Evolutionary conservation across 2,888 invertebrate species (phyloP).

Genomic region (Podotricha telesiphe): DNA sequence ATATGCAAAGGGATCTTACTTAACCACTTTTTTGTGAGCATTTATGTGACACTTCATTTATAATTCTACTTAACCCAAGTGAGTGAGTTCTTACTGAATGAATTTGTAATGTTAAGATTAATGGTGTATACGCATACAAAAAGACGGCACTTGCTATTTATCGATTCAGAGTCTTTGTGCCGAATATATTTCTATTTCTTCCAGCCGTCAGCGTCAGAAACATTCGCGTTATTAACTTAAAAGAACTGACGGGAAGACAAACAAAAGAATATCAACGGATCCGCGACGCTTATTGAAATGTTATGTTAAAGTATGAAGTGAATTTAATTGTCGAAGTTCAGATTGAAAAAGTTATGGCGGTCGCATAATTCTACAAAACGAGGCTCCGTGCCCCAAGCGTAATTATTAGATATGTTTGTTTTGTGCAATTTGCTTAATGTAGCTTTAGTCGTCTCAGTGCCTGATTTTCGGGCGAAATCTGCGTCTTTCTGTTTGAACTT

Average conservation of each 20-base stretch:
- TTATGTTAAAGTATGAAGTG: constrained; percentile 71
- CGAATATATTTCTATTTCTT: constrained; percentile 25
- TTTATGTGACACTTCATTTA: constrained; percentile 80
- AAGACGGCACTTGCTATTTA: constrained; percentile 34
- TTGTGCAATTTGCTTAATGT: constrained; percentile 76
- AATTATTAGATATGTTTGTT: constrained; percentile 75
- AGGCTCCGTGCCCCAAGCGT: constrained; percentile 61
- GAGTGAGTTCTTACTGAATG: constrained; percentile 81
- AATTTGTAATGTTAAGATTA: constrained; percentile 82
- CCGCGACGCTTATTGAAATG: constrained; percentile 55
- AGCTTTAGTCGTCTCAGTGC: constrained; percentile 59
- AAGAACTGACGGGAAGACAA: constrained; percentile 49
- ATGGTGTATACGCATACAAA: constrained; percentile 45
- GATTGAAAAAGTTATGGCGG: constrained; percentile 81
- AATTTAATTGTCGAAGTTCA: constrained; percentile 81
- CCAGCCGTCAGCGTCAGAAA: constrained; percentile 1
- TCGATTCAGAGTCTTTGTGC: constrained; percentile 30
- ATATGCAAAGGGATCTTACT: constrained; percentile 66
- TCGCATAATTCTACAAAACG: constrained; percentile 73
- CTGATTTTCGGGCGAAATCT: constrained; percentile 60
- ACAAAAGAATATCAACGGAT: constrained; percentile 42
- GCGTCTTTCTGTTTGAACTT: constrained; percentile 58
- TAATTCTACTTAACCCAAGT: constrained; percentile 81
- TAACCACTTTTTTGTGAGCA: constrained; percentile 73
- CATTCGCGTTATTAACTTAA: constrained; percentile 39